A percentile compares a stretch with the other conserved stretches of the same genome.
These are phyloP conservation scores for Guaruba guarouba DNA, from an alignment of 2,113 vertebrate species.

Conservation along the genomic window DNA sequence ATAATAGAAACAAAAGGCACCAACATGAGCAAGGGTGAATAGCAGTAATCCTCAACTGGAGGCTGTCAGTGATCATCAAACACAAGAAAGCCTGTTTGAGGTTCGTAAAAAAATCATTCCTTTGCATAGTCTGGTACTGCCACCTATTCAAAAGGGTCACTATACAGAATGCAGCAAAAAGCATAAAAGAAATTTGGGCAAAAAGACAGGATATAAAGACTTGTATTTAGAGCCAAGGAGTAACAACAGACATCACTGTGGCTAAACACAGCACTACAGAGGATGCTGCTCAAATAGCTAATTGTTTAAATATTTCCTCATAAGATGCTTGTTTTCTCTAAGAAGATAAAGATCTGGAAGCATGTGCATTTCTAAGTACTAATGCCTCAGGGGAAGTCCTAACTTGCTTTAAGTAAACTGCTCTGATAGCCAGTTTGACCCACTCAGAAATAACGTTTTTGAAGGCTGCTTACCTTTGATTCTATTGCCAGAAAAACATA, in stretches of 20 bases:
- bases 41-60: background rate
- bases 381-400: slow-evolving; percentile 16
- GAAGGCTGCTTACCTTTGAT: slow-evolving; percentile 45
- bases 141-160: background rate
- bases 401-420: slow-evolving; percentile 21
- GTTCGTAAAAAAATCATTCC: background rate
- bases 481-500: slow-evolving; percentile 38
- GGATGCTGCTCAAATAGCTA: background rate
- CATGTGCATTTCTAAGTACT: background rate
- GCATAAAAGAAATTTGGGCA: background rate
- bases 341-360: slow-evolving; percentile 21
- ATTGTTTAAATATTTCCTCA: background rate
- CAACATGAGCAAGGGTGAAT: background rate
- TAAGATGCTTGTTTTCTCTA: slow-evolving; percentile 1
- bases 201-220: background rate
- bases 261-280: background rate
- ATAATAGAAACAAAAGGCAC: background rate
- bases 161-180: background rate
- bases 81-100: background rate
- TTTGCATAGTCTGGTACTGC: background rate
- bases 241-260: background rate
- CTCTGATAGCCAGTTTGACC: slow-evolving; percentile 44
- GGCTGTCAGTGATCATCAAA: background rate
- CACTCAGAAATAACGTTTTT: slow-evolving; percentile 45
- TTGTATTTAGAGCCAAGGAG: background rate